Conservation (phyloP, 2,888 invertebrate species). For the Xestia sexstrigata region DNA sequence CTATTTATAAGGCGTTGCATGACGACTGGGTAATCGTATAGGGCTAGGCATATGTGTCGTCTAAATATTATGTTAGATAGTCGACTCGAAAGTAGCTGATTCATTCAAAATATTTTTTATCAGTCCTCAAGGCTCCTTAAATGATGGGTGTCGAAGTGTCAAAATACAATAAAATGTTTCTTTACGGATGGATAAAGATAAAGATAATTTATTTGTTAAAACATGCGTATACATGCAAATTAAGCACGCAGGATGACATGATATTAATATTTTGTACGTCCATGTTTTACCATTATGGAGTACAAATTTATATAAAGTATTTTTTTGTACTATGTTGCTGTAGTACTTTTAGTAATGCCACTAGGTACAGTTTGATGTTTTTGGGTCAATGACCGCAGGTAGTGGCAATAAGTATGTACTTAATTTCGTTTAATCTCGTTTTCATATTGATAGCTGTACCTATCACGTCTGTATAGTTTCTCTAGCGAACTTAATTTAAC, state of each 20-base stretch:
- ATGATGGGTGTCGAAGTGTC: background rate
- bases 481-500: background rate
- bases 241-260: too few relatives aligned
- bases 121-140: background rate
- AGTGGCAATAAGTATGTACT: background rate
- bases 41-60: background rate
- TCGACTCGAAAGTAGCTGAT: background rate
- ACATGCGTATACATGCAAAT: too few relatives aligned
- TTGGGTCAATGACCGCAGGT: background rate
- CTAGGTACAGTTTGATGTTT: background rate
- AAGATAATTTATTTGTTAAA: too few relatives aligned
- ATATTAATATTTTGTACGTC: too few relatives aligned
- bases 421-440: background rate
- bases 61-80: background rate
- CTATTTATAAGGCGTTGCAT: background rate
- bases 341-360: background rate
- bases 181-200: too few relatives aligned
- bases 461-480: background rate
- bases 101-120: background rate
- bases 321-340: background rate
- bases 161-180: background rate
- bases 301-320: too few relatives aligned
- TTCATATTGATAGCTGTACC: background rate
- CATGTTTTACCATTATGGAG: too few relatives aligned
- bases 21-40: background rate